phyloP scores from a whole-genome alignment of 2,888 invertebrate genomes.

The Seira musarum region DNA sequence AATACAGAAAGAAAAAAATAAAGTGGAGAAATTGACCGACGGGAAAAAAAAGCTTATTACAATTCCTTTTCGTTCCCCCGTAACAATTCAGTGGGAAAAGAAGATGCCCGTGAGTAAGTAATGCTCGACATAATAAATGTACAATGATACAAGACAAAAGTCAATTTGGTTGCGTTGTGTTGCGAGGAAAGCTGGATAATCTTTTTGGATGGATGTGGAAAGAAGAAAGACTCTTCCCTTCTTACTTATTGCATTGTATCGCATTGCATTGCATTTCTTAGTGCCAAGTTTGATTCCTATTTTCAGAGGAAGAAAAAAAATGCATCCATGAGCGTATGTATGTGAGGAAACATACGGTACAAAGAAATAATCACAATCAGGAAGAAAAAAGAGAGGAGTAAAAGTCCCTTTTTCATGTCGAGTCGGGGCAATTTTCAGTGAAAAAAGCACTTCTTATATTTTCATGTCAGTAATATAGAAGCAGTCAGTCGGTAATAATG shows the following conservation, averaged over 20 bases:
- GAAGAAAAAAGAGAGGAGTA: not conserved
- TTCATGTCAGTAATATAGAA: constrained; percentile 9
- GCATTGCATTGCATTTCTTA: not conserved
- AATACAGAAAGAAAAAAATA: not conserved
- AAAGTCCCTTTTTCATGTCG: not conserved
- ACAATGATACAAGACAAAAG: constrained; percentile 27
- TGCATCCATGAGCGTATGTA: not conserved
- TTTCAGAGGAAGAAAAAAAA: not conserved
- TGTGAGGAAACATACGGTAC: not conserved
- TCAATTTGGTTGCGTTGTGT: constrained; percentile 36
- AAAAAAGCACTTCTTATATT: not conserved
- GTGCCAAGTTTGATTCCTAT: not conserved
- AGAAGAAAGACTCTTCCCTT: not conserved
- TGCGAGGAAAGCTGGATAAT: constrained; percentile 38
- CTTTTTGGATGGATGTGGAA: not conserved
- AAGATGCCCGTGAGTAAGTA: not conserved
- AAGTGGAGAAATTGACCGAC: not conserved
- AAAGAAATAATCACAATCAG: not conserved
- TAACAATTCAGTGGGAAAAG: not conserved
- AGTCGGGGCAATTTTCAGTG: not conserved
- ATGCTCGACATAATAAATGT: constrained; percentile 17
- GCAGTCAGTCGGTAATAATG: constrained; percentile 28
- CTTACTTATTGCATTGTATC: not conserved
- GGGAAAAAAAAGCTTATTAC: not conserved
- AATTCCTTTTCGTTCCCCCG: not conserved